Conservation (phyloP, 2,797 vertebrate genomes). For the Scolopax bukidnonensis region DNA sequence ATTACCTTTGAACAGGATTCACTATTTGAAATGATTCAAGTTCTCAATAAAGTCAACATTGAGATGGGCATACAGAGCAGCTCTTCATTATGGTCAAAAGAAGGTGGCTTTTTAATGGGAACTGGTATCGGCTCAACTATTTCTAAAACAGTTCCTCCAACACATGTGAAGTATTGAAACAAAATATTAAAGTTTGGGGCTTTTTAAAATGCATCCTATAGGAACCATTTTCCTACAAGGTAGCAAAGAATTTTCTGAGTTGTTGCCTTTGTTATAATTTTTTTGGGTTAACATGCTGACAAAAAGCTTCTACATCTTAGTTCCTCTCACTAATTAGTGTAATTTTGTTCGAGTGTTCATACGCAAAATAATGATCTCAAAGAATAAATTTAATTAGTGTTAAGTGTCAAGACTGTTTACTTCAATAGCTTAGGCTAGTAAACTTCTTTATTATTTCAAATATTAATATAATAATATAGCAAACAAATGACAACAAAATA, state of each 20-base stretch:
- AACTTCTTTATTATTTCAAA: neutral
- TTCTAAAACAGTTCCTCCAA: neutral
- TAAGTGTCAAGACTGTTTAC: neutral
- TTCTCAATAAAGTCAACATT: neutral
- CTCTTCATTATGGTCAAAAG: neutral
- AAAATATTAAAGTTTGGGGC: neutral
- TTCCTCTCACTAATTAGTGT: neutral
- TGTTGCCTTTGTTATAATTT: neutral
- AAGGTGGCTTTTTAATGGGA: neutral
- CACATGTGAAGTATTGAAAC: neutral
- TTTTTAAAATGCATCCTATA: neutral
- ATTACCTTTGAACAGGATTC: neutral
- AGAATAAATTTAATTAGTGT: neutral
- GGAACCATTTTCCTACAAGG: neutral
- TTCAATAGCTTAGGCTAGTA: neutral
- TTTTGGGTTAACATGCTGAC: neutral
- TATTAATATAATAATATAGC: neutral
- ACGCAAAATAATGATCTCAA: neutral
- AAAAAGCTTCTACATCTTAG: neutral
- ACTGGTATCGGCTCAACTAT: neutral
- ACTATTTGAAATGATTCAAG: neutral
- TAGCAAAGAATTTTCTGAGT: neutral
- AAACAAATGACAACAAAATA: neutral
- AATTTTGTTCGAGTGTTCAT: neutral
- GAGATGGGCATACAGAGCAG: neutral